phyloP scores from a whole-genome alignment of 1,140 invertebrate genomes.

The Riptortus pedestris region DNA sequence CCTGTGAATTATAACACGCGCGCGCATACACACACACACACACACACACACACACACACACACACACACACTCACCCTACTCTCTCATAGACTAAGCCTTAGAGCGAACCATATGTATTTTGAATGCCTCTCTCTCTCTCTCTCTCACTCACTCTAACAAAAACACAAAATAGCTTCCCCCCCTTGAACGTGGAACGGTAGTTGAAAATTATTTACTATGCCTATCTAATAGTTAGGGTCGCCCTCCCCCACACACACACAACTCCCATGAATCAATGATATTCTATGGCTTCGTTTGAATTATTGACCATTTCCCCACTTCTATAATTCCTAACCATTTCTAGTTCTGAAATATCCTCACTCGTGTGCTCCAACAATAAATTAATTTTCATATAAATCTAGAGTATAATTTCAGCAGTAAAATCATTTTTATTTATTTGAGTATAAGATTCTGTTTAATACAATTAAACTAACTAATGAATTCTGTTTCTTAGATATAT shows the following conservation, averaged over 20 bases:
- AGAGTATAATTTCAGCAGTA: too few species aligned
- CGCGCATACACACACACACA: too few species aligned
- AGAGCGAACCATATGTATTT: too few species aligned
- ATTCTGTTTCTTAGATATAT: too few species aligned
- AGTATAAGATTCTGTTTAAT: too few species aligned
- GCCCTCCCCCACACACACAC: neutral
- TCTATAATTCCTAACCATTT: neutral
- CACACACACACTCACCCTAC: too few species aligned
- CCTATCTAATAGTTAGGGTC: constrained; percentile 4
- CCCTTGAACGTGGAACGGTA: neutral
- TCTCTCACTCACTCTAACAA: constrained; percentile 1
- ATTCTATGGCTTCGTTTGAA: neutral
- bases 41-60: too few species aligned
- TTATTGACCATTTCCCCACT: constrained; percentile 4
- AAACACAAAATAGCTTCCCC: neutral
- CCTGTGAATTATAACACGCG: constrained; percentile 23
- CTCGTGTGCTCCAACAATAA: too few species aligned
- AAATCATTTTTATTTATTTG: too few species aligned
- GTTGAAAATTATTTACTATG: constrained; percentile 23
- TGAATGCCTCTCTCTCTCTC: constrained; percentile 13
- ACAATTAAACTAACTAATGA: too few species aligned
- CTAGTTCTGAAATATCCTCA: too few species aligned
- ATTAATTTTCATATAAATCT: too few species aligned
- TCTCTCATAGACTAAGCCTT: neutral
- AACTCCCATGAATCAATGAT: constrained; percentile 10